Evolutionary conservation across 2,113 vertebrate species (phyloP).

Genomic region (Saccopteryx leptura): DNA sequence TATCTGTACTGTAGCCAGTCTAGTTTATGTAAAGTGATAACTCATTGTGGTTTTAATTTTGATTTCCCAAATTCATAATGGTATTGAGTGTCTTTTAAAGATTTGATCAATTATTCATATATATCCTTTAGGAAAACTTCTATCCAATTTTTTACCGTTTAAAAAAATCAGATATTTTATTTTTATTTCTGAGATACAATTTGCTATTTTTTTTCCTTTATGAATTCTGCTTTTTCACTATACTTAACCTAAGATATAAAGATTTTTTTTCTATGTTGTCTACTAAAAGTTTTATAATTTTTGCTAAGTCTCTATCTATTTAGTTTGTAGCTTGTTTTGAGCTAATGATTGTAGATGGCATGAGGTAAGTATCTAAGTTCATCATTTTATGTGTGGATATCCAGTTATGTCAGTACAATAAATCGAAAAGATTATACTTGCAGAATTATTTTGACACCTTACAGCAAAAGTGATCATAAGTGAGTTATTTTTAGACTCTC

Average conservation of each 20-base stretch:
- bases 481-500: background rate
- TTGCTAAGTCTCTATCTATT: background rate
- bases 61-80: background rate
- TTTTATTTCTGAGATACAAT: background rate
- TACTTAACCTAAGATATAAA: background rate
- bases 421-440: background rate
- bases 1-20: background rate
- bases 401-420: background rate
- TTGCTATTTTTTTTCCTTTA: background rate
- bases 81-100: background rate
- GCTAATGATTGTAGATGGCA: background rate
- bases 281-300: background rate
- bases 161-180: background rate
- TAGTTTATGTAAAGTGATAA: background rate
- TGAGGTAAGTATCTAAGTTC: background rate
- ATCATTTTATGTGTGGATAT: background rate
- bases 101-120: background rate
- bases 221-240: background rate
- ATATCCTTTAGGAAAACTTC: background rate
- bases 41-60: background rate
- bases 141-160: background rate
- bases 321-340: background rate
- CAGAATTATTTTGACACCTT: background rate
- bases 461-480: background rate
- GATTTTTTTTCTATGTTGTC: background rate